Conservation (phyloP, 2,888 invertebrate genomes). For the Campoletis raptor region DNA sequence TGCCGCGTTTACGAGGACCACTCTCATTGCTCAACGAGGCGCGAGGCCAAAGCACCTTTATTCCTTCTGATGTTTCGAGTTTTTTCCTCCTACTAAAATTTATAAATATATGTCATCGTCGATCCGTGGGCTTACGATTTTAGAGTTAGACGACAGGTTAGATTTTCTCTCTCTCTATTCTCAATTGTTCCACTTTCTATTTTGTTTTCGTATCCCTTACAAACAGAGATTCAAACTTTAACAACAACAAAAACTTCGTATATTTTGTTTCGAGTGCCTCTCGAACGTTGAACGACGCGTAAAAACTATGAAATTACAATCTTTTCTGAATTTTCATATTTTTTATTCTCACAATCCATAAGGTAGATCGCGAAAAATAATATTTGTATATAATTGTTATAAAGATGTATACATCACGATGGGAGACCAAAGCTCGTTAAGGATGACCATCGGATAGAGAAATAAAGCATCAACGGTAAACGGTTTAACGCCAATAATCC, state of each 20-base stretch:
- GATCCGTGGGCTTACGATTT: background rate
- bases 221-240: background rate
- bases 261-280: background rate
- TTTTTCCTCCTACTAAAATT: background rate
- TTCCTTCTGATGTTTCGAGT: conserved; percentile 28
- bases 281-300: background rate
- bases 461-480: conserved; percentile 53
- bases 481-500: conserved; percentile 68
- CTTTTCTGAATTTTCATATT: background rate
- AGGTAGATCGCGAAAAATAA: background rate
- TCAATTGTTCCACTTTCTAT: background rate
- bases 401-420: background rate
- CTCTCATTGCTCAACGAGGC: conserved; percentile 53
- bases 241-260: background rate
- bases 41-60: conserved; percentile 40
- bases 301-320: too few relatives aligned
- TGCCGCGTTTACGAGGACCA: conserved; percentile 25
- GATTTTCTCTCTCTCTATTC: background rate
- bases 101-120: background rate
- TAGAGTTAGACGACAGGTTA: background rate
- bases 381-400: conserved; percentile 19
- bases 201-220: background rate
- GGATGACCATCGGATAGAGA: conserved; percentile 44
- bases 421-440: conserved; percentile 55
- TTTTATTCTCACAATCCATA: background rate